A percentile compares a stretch with the other conserved stretches of the same genome.
Evolutionary conservation across 2,797 vertebrate species (phyloP).

Genomic region (Anableps anableps): DNA sequence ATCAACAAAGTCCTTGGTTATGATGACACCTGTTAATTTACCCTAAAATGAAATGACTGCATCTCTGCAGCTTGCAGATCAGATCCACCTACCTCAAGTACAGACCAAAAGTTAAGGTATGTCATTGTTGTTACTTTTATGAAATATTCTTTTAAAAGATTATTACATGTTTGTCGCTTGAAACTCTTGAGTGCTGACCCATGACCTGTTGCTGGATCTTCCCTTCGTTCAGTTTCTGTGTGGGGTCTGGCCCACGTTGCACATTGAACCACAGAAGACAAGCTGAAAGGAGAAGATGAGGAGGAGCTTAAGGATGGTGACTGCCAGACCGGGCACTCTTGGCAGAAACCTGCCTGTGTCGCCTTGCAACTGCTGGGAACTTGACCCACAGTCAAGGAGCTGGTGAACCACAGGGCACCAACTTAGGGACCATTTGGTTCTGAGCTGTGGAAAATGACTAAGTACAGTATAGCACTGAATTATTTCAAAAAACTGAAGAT

Average conservation of each 20-base stretch:
- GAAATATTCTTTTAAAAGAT: not conserved
- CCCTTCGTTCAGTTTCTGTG: slow-evolving; percentile 85
- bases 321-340: slow-evolving; percentile 53
- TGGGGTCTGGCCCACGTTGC: slow-evolving; percentile 93
- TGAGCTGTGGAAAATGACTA: slow-evolving; percentile 53
- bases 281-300: slow-evolving; percentile 75
- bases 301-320: slow-evolving; percentile 51
- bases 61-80: slow-evolving; percentile 89
- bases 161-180: not conserved
- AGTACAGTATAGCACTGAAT: slow-evolving; percentile 64
- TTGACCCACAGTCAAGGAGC: slow-evolving; percentile 37
- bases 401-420: slow-evolving; percentile 31
- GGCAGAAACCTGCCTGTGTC: slow-evolving; percentile 44
- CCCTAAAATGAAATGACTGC: not conserved
- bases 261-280: slow-evolving; percentile 89
- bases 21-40: not conserved
- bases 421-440: slow-evolving; percentile 38
- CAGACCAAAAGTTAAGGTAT: slow-evolving; percentile 95
- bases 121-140: not conserved
- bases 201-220: not conserved
- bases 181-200: not conserved
- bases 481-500: slow-evolving; percentile 43
- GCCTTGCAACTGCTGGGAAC: slow-evolving; percentile 36
- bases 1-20: not conserved
- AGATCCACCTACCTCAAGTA: slow-evolving; percentile 95